Percentiles rank a stretch among this genome's conserved stretches.
Conservation (phyloP, 1,140 invertebrate genomes). For the Uloborus diversus region DNA sequence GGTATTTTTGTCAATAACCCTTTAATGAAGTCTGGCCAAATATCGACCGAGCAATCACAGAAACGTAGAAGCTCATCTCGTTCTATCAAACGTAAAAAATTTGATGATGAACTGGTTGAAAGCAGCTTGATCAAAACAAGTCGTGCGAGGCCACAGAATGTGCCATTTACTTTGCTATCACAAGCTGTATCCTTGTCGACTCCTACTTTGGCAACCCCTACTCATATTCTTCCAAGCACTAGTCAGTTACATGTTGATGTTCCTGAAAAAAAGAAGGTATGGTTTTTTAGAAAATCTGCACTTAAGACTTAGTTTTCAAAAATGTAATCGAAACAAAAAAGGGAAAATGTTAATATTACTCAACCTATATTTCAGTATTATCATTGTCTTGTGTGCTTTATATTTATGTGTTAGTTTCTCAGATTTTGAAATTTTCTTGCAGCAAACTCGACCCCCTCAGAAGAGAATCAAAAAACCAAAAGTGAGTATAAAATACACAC, state of each 20-base stretch:
- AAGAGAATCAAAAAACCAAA: slow-evolving; percentile 59
- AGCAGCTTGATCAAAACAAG: slow-evolving; percentile 65
- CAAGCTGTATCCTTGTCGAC: slow-evolving; percentile 24
- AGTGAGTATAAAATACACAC: slow-evolving; percentile 37
- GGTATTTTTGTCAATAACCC: neutral
- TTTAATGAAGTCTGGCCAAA: neutral
- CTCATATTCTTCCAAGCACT: neutral
- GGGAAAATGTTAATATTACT: no score
- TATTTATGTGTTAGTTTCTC: no score
- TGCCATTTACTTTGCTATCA: slow-evolving; percentile 57
- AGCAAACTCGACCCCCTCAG: slow-evolving; percentile 59
- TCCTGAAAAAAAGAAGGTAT: no score
- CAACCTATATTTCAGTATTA: no score
- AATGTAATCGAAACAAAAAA: no score
- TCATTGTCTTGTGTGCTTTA: no score
- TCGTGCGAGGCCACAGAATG: slow-evolving; percentile 51
- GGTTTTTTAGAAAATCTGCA: no score
- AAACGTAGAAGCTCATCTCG: slow-evolving; percentile 78
- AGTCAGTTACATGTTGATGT: slow-evolving; percentile 17
- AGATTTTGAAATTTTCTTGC: no score
- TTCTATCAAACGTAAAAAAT: slow-evolving; percentile 93
- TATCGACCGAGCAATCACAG: slow-evolving; percentile 21
- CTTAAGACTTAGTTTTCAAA: no score
- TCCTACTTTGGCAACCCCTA: slow-evolving; percentile 11
- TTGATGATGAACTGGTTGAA: slow-evolving; percentile 94